A percentile compares a stretch with the other conserved stretches of the same genome.
Evolutionary conservation across 1,140 invertebrate genomes (phyloP).

Genomic region (Psilanteris sp.): DNA sequence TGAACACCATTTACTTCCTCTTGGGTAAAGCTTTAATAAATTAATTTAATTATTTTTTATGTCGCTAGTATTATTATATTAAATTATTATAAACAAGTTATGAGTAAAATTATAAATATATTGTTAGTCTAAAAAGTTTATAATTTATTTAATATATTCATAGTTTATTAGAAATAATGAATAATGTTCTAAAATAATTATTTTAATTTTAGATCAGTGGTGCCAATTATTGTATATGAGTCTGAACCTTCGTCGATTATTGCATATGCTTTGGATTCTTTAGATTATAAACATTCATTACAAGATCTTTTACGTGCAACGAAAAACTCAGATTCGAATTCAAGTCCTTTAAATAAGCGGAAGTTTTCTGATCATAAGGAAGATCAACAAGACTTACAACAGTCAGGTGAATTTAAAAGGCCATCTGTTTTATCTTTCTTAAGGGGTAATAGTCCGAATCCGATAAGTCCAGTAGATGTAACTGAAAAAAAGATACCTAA

Average conservation of each 20-base stretch:
- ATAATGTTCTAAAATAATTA: too few relatives aligned
- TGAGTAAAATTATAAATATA: too few relatives aligned
- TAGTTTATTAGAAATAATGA: too few relatives aligned
- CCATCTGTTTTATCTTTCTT: constrained; percentile 79
- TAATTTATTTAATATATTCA: too few relatives aligned
- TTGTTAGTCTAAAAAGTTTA: too few relatives aligned
- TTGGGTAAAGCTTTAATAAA: constrained; percentile 74
- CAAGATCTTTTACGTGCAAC: constrained; percentile 77
- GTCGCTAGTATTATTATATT: too few relatives aligned
- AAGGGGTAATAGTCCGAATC: constrained; percentile 74
- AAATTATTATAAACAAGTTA: too few relatives aligned
- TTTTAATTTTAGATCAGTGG: constrained; percentile 77
- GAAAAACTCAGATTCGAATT: constrained; percentile 70
- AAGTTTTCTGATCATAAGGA: constrained; percentile 78
- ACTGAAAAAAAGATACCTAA: constrained; percentile 66
- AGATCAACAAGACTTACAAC: constrained; percentile 69
- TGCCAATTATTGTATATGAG: constrained; percentile 90
- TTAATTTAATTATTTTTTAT: too few relatives aligned
- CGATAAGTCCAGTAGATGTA: constrained; percentile 70
- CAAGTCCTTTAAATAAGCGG: constrained; percentile 80
- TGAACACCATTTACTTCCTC: constrained; percentile 76
- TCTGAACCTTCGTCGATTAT: constrained; percentile 94
- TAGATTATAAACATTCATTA: constrained; percentile 85
- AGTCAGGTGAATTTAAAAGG: constrained; percentile 76
- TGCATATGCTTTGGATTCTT: constrained; percentile 88